Percentiles rank a stretch among this genome's conserved stretches.
Conservation (phyloP, 2,113 vertebrate genomes). For the Lampris incognitus region DNA sequence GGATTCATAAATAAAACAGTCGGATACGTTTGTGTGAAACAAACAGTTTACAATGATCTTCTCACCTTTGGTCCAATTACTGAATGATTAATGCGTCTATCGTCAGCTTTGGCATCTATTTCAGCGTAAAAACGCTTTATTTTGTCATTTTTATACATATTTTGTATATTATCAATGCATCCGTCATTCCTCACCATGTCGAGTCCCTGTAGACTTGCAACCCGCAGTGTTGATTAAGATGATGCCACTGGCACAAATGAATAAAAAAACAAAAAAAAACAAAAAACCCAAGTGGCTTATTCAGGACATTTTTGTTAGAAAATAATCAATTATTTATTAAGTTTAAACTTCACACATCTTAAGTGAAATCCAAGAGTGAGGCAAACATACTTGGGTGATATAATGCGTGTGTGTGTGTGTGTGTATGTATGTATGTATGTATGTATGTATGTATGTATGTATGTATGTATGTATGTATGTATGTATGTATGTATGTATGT, state of each 20-base stretch:
- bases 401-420: background rate
- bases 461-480: slow-evolving; percentile 31
- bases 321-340: slow-evolving; percentile 82
- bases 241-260: background rate
- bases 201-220: too few species aligned
- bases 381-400: slow-evolving; percentile 42
- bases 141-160: too few species aligned
- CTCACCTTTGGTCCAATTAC: slow-evolving; percentile 5
- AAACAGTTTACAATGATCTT: slow-evolving; percentile 47
- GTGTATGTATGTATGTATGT: background rate
- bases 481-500: slow-evolving; percentile 22
- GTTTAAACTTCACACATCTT: slow-evolving; percentile 77
- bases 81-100: too few species aligned
- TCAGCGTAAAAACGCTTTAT: too few species aligned
- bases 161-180: too few species aligned
- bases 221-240: background rate
- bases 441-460: too few species aligned
- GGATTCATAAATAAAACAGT: slow-evolving; percentile 82
- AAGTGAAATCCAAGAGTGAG: slow-evolving; percentile 75
- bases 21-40: slow-evolving; percentile 36
- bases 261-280: background rate
- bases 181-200: too few species aligned
- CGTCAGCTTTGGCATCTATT: too few species aligned
- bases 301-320: slow-evolving; percentile 60
- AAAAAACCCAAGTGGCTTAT: slow-evolving; percentile 35